Conservation (phyloP, 2,797 vertebrate species). For the Emydoidea blandingii region DNA sequence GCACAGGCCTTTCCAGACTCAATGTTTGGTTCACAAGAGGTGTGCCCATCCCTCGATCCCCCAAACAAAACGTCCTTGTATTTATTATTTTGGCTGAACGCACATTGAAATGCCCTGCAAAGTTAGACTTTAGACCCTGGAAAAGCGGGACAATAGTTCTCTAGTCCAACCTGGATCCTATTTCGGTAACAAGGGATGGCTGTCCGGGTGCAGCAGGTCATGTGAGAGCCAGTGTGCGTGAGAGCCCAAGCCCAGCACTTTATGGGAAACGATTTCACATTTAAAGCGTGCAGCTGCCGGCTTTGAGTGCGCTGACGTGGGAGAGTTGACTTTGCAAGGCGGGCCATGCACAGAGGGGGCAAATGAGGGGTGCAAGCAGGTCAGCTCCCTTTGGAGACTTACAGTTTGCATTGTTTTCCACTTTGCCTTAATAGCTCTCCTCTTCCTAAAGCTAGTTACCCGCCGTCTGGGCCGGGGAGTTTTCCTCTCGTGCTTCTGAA, state of each 20-base stretch:
- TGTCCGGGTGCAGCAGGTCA: background rate
- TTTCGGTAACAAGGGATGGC: constrained; percentile 26
- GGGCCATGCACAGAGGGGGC: background rate
- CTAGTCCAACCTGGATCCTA: background rate
- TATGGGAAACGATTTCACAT: background rate
- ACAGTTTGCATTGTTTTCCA: background rate
- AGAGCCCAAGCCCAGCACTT: background rate
- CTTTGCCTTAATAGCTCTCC: background rate
- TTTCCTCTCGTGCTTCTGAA: background rate
- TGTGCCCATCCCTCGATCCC: background rate
- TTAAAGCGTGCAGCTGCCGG: too few species aligned
- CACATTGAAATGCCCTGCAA: background rate
- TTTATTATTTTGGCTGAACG: constrained; percentile 17
- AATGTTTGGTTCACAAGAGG: constrained; percentile 23
- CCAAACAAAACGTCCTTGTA: background rate
- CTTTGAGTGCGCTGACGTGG: background rate
- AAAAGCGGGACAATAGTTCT: background rate
- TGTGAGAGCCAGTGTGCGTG: background rate
- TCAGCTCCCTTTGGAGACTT: background rate
- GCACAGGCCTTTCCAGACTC: background rate
- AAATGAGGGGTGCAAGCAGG: background rate
- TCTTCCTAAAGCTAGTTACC: too few species aligned
- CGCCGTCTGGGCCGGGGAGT: too few species aligned
- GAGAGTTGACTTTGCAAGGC: background rate
- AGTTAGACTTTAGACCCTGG: constrained; percentile 19